These are phyloP conservation scores for Heliconius congener DNA, from an alignment of 1,140 invertebrate species.

Conservation along the genomic window DNA sequence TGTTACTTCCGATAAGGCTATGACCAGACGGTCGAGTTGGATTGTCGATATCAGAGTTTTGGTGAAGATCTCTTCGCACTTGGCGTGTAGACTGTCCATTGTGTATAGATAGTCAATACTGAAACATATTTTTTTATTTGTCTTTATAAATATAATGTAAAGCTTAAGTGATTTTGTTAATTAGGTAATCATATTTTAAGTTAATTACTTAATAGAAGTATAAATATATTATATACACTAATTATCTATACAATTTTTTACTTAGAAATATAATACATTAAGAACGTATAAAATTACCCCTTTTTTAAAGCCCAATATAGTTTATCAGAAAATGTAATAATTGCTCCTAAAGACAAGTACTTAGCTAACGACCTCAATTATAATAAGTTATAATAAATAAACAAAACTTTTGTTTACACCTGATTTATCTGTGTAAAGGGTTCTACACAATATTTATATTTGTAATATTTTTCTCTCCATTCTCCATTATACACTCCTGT, in stretches of 20 bases:
- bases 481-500: too few species aligned
- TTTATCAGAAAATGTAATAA: neutral
- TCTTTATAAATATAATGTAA: neutral
- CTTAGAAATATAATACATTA: too few species aligned
- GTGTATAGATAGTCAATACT: neutral
- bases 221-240: too few species aligned
- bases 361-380: neutral
- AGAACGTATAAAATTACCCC: too few species aligned
- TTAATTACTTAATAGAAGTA: too few species aligned
- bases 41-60: slow-evolving; percentile 24
- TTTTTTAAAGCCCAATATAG: too few species aligned
- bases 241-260: too few species aligned
- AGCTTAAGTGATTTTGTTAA: neutral
- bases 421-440: too few species aligned
- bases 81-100: slow-evolving; percentile 30
- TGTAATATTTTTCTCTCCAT: too few species aligned
- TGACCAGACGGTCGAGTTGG: slow-evolving; percentile 19
- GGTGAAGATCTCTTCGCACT: slow-evolving; percentile 33
- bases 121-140: neutral
- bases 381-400: neutral
- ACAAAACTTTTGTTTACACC: too few species aligned
- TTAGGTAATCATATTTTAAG: neutral
- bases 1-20: slow-evolving; percentile 13
- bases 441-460: too few species aligned
- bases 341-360: neutral